phyloP scores from a whole-genome alignment of 1,140 invertebrate genomes.

The Olivierus martensii region DNA sequence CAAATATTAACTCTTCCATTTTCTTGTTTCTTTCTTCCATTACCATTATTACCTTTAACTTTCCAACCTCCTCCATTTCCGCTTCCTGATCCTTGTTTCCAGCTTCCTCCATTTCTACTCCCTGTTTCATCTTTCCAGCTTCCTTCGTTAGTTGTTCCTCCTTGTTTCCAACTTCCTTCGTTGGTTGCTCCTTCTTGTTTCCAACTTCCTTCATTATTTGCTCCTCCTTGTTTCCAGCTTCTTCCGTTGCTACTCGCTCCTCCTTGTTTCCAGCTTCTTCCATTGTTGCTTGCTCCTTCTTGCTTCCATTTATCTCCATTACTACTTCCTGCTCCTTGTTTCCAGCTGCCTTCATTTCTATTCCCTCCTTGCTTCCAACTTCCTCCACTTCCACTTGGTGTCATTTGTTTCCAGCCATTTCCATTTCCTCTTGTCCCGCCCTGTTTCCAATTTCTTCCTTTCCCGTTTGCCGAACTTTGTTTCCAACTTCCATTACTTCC shows the following conservation, averaged over 20 bases:
- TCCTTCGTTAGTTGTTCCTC: neutral
- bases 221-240: neutral
- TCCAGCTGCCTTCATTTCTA: neutral
- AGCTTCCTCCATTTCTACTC: too few species aligned
- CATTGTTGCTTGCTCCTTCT: neutral
- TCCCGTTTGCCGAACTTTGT: neutral
- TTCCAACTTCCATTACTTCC: neutral
- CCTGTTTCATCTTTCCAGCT: too few species aligned
- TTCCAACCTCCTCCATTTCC: too few species aligned
- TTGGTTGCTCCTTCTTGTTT: neutral
- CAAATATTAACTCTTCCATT: too few species aligned
- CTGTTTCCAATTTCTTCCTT: neutral
- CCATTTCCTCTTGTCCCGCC: neutral
- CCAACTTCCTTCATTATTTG: neutral
- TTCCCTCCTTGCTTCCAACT: conserved; percentile 24
- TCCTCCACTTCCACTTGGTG: conserved; percentile 11
- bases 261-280: neutral
- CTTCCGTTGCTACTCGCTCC: neutral
- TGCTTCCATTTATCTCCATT: neutral
- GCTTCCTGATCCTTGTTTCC: neutral
- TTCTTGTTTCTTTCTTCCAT: too few species aligned
- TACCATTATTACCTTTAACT: too few species aligned
- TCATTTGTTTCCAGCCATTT: neutral
- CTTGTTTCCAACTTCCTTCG: neutral
- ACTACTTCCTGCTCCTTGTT: neutral